Percentiles rank a stretch among this genome's conserved stretches.
Evolutionary conservation across 2,113 vertebrate genomes (phyloP).

Genomic region (Hoplias malabaricus): DNA sequence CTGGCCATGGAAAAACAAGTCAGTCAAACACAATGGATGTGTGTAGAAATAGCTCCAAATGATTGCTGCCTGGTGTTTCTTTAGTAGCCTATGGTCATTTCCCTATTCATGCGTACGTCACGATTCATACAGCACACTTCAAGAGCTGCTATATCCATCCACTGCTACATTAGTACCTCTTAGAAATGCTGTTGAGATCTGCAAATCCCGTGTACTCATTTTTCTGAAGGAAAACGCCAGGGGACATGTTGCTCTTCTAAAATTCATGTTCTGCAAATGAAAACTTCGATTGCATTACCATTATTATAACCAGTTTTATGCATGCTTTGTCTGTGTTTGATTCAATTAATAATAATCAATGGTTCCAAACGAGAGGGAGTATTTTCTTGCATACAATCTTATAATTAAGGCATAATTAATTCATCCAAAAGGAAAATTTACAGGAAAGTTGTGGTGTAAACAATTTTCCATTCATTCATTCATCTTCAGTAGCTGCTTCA

Average conservation of each 20-base stretch:
- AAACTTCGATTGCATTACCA: background rate
- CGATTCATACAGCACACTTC: background rate
- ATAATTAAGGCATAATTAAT: background rate
- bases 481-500: too few relatives aligned
- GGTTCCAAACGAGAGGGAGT: background rate
- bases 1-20: background rate
- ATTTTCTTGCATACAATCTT: background rate
- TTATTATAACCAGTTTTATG: background rate
- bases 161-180: background rate
- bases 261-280: background rate
- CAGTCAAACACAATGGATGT: background rate
- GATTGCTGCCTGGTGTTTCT: constrained; percentile 22
- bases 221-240: background rate
- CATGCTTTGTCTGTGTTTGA: background rate
- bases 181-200: background rate
- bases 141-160: background rate
- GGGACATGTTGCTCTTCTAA: background rate
- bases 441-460: background rate
- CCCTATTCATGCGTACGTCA: constrained; percentile 9
- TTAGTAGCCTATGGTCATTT: background rate
- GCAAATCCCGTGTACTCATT: background rate
- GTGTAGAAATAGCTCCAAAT: constrained; percentile 18
- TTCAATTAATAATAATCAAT: background rate
- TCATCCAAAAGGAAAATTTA: background rate
- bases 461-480: too few relatives aligned